These are phyloP conservation scores for Ischnura elegans DNA, from an alignment of 2,888 invertebrate species.

Conservation along the genomic window DNA sequence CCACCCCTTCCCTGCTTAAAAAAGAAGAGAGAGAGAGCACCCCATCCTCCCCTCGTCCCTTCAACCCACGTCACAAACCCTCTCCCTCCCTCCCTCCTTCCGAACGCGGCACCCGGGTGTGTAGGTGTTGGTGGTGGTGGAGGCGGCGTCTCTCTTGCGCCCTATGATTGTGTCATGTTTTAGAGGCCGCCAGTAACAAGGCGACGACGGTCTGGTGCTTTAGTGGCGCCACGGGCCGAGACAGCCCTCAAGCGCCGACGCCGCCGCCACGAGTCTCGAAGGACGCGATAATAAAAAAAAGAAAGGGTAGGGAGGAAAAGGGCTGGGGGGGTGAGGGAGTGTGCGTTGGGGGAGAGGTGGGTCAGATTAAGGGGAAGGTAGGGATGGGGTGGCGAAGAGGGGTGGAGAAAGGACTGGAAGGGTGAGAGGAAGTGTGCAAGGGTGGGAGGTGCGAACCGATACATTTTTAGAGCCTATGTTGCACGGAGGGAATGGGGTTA, in stretches of 20 bases:
- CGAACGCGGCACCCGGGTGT: not conserved
- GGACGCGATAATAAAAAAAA: constrained; percentile 41
- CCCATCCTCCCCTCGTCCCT: not conserved
- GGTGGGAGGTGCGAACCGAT: not conserved
- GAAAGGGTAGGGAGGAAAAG: not conserved
- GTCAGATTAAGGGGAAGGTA: not conserved
- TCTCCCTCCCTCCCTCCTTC: not conserved
- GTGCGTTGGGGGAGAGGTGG: not conserved
- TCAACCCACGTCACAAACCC: not conserved
- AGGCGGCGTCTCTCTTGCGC: not conserved
- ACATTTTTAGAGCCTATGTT: not conserved
- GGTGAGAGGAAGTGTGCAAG: not conserved
- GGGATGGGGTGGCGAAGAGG: not conserved
- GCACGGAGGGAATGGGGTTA: not conserved
- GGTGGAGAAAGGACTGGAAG: not conserved
- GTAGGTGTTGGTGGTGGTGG: too few relatives aligned
- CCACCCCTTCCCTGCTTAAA: too few relatives aligned
- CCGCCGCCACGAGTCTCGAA: constrained; percentile 59
- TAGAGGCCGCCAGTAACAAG: constrained; percentile 63
- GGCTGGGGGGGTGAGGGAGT: not conserved
- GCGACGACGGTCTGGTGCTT: constrained; percentile 64
- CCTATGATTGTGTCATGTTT: constrained; percentile 65
- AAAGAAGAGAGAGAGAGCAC: too few relatives aligned
- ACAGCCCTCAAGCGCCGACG: constrained; percentile 53
- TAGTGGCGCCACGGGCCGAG: constrained; percentile 58